phyloP scores from a whole-genome alignment of 2,113 vertebrate genomes.

The Indri indri region DNA sequence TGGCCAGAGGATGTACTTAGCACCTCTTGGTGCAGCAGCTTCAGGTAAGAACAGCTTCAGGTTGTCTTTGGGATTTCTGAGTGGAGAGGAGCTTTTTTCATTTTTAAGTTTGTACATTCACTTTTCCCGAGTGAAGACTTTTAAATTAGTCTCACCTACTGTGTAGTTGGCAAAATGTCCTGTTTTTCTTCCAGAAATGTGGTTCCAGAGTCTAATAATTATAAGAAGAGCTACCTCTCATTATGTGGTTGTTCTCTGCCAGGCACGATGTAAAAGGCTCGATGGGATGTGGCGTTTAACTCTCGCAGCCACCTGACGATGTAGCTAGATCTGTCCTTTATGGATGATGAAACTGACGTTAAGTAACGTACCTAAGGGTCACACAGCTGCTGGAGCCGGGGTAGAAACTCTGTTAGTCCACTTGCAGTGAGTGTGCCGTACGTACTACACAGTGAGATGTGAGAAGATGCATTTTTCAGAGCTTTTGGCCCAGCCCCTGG shows the following conservation, averaged over 20 bases:
- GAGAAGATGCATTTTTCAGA: background rate
- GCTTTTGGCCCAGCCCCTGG: background rate
- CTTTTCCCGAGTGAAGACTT: background rate
- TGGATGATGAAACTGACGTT: background rate
- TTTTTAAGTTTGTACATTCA: background rate
- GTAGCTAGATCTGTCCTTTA: background rate
- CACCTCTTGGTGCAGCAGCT: slow-evolving; percentile 86
- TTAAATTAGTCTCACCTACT: background rate
- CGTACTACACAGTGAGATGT: no score
- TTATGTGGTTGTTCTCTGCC: background rate
- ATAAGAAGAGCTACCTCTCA: background rate
- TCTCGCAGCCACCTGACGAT: rapidly evolving
- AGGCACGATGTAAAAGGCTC: background rate
- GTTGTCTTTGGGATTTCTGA: background rate
- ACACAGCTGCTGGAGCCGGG: background rate
- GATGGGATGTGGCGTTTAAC: rapidly evolving
- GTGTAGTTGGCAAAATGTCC: background rate
- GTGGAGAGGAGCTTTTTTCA: background rate
- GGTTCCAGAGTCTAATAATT: background rate
- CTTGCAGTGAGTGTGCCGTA: background rate
- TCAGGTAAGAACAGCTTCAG: slow-evolving; percentile 85
- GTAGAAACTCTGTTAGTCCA: background rate
- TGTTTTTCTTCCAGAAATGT: background rate
- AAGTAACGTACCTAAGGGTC: background rate
- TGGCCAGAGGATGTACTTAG: slow-evolving; percentile 94